Conservation (phyloP, 1,140 invertebrate species). For the Mercenaria mercenaria region DNA sequence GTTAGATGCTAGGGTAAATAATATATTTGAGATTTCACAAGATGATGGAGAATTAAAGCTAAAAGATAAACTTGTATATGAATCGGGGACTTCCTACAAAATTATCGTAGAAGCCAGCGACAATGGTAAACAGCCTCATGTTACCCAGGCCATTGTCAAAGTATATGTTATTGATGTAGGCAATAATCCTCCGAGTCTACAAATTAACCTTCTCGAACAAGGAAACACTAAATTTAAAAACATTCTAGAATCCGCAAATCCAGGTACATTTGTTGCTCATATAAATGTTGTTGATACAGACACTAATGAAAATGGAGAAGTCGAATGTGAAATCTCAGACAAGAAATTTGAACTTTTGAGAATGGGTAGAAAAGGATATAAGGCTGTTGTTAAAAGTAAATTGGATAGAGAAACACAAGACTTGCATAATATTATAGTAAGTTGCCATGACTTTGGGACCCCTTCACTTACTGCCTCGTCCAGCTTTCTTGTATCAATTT, state of each 20-base stretch:
- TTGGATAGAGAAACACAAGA: constrained; percentile 73
- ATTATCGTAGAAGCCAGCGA: constrained; percentile 79
- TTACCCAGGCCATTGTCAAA: constrained; percentile 69
- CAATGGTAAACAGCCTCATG: constrained; percentile 70
- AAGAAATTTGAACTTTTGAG: constrained; percentile 64
- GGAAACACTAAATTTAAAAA: constrained; percentile 55
- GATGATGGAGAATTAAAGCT: constrained; percentile 73
- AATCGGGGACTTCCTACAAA: constrained; percentile 69
- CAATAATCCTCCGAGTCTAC: constrained; percentile 78
- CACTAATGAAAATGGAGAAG: constrained; percentile 66
- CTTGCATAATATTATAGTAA: constrained; percentile 71
- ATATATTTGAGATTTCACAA: constrained; percentile 81
- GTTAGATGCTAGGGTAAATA: constrained; percentile 91
- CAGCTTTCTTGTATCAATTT: constrained; percentile 72
- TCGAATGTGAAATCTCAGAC: constrained; percentile 63
- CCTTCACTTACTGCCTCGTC: constrained; percentile 71
- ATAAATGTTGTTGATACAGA: constrained; percentile 65
- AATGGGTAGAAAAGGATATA: constrained; percentile 70
- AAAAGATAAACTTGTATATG: constrained; percentile 72
- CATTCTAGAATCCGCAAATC: constrained; percentile 68
- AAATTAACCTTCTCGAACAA: constrained; percentile 46
- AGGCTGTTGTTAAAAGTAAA: constrained; percentile 65
- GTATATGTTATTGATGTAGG: constrained; percentile 70
- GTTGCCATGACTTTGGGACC: constrained; percentile 75
- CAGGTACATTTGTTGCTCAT: constrained; percentile 67